Evolutionary conservation across 2,888 invertebrate species (phyloP), one percentile per base, ranked within the genome.

Genomic region (Drosophila paucipuncta): DNA sequence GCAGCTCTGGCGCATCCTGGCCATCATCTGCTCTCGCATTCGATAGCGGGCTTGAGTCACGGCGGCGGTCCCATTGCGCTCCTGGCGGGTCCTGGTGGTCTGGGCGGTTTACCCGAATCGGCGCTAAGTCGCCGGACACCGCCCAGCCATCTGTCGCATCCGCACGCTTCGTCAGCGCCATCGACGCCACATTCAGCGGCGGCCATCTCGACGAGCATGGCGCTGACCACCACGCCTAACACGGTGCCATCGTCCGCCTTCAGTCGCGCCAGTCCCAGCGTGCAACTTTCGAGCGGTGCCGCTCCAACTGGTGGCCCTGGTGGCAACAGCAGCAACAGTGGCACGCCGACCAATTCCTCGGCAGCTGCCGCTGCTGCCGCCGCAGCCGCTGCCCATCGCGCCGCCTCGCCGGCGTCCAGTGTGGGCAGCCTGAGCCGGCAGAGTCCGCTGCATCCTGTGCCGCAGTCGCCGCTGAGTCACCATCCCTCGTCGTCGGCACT

Each of bases 211-310:
- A 80, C 70, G 53, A 84, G 85, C 73, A 84, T 90, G 68, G 66
- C 91, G 37, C 85, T 91, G 28, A 90, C 88, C 30, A 92, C 93
- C 57, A 91, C 91, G 16, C 92, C 93, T 60, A 92, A 83, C 68
- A 92, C 93, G 61, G 92, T 92, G 83, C 93, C 92, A 80, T 92
- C 94, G 55, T 92, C 93, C 62, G 93, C 94, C 85, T 93, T 94
- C 75, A 94, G 94, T 78, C 92, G 94, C 70, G 92, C 94, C 75
- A 94, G 94, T 90, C 94, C 94, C 60, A 93, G 92, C 83, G 93
- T 94, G 65, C 93, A 93, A 85, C 90, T 89, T 50, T 86, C 91
- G 57, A 89, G 84, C 47, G 91, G 72, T 30, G 66, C 73, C 7
- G 58, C 82, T 41, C 77, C 75, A 35, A 22, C 58, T 31, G 65